Base-by-base conservation (phyloP, 2,797 vertebrate genomes). In the Lateolabrax maculatus region DNA sequence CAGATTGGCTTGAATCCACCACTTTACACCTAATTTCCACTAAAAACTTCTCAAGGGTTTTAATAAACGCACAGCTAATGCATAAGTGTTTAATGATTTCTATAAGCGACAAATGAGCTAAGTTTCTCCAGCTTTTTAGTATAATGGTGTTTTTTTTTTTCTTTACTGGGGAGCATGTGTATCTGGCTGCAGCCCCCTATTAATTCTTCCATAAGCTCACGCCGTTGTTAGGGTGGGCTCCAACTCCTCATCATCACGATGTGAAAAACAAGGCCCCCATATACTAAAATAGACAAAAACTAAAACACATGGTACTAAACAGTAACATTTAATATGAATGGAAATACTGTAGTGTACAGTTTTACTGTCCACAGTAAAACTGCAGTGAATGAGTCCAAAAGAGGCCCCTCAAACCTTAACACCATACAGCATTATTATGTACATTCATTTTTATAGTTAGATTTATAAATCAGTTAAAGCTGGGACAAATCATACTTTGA, bases 171-270 rank as follows among this genome's bases (percentile, higher is more conserved):
- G 64, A 72, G 83, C 64, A 34, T 52, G 31, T 70, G 77, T 53
- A 62, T 73, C 34, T 87, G 78, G 77, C 80, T 65, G 25, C 48
- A n/a, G 53, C 34, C 70, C 57, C 63, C 31, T 77, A 79, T 90
- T 91, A 85, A 51, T 90, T 91, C 77, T 93, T 92, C 90, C 89
- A 93, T 92, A 81, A 92, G 87, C 87, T 92, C 90, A 93, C 76
- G 36, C 10, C 11, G 31, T 77, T 84, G 74, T 85, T 71, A 21
- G 48, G 73, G 29, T 82, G 67, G 80, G 71, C 71, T 86, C 77
- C 85, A 87, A 69, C 62, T 83, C 77, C 60, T 63, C 75, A 82
- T 52, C 76, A 75, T 27, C 39, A 55, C 80, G 10, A 80, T 18
- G 58, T 69, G 27, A 84, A 84, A 75, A 84, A 75, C 67, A 79